phyloP scores from a whole-genome alignment of 2,113 vertebrate genomes.

The Sander vitreus region DNA sequence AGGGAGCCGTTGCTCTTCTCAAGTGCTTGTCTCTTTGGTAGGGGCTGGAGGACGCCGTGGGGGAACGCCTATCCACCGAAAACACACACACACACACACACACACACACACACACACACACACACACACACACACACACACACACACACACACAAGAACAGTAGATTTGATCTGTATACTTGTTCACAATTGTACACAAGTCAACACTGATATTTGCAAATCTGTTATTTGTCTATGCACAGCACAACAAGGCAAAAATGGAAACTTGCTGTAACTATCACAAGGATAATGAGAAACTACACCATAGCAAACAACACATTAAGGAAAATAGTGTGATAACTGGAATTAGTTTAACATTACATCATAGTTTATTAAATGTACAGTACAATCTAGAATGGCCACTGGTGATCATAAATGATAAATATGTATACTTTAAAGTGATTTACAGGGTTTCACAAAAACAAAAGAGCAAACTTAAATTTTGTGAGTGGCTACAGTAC shows the following conservation, averaged over 20 bases:
- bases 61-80: constrained; percentile 90
- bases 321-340: constrained; percentile 41
- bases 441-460: constrained; percentile 85
- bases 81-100: constrained; percentile 41
- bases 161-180: constrained; percentile 47
- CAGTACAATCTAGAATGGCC: constrained; percentile 54
- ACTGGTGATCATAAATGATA: constrained; percentile 56
- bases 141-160: constrained; percentile 51
- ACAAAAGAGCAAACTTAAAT: constrained; percentile 93
- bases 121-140: constrained; percentile 39
- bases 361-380: constrained; percentile 52
- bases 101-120: constrained; percentile 37
- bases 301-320: constrained; percentile 69
- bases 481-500: constrained; percentile 95
- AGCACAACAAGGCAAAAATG: constrained; percentile 72
- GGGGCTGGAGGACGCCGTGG: constrained; percentile 94
- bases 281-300: constrained; percentile 76
- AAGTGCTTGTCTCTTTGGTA: constrained; percentile 99
- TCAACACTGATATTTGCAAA: constrained; percentile 33
- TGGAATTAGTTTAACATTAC: constrained; percentile 70
- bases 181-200: not conserved
- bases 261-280: constrained; percentile 75
- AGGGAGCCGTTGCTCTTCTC: constrained; percentile 96
- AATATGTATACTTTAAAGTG: constrained; percentile 65
- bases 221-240: constrained; percentile 70